A percentile compares a stretch with the other conserved stretches of the same genome.
These are phyloP conservation scores for Macaca mulatta DNA, from an alignment of 2,113 vertebrate genomes.

Conservation along the genomic window DNA sequence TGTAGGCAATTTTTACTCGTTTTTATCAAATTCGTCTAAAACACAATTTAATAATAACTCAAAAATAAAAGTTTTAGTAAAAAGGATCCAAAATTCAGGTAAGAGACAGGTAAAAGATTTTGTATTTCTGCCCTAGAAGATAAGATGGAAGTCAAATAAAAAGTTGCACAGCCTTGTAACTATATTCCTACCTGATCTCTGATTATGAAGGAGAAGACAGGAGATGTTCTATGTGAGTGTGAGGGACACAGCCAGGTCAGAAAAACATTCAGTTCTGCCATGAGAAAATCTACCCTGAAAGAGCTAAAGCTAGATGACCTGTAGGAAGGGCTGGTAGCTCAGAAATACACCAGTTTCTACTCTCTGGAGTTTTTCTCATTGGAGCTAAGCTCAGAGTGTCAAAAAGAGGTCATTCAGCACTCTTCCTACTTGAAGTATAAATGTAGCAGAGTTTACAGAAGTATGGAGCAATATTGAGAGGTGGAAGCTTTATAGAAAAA, in stretches of 20 bases:
- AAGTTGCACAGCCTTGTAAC: neutral
- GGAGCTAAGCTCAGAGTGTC: neutral
- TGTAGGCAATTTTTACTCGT: neutral
- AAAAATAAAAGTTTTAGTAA: constrained; percentile 10
- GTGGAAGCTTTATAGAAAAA: neutral
- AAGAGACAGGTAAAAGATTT: neutral
- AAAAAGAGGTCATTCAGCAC: neutral
- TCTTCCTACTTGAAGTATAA: neutral
- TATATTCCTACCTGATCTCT: neutral
- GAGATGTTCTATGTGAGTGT: neutral
- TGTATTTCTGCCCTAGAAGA: neutral
- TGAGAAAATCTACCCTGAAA: neutral
- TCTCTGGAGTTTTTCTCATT: neutral
- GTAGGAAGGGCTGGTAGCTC: neutral
- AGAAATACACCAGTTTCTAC: neutral
- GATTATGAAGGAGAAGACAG: neutral
- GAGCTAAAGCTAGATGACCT: neutral
- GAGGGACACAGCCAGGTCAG: neutral
- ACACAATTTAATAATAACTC: constrained; percentile 1
- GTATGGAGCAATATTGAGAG: neutral
- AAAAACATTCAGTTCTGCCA: neutral
- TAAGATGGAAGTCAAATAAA: neutral
- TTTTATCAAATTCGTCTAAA: constrained; percentile 9
- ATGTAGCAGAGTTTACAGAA: neutral
- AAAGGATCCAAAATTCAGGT: neutral